Conservation (phyloP, 1,140 invertebrate species). For the Papilio xuthus region DNA sequence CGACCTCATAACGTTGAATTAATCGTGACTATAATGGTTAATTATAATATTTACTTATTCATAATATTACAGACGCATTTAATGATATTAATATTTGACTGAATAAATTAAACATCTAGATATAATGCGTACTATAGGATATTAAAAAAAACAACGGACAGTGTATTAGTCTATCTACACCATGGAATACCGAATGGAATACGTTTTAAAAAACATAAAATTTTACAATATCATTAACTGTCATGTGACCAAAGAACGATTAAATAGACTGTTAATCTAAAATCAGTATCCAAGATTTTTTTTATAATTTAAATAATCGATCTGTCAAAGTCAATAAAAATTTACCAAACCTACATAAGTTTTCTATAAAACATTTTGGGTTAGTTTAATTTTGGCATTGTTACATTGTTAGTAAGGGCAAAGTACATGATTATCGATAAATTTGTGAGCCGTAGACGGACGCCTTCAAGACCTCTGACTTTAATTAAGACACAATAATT, state of each 20-base stretch:
- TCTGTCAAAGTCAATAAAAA: no score
- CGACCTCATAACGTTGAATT: slow-evolving; percentile 6
- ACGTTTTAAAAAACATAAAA: no score
- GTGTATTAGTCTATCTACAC: no score
- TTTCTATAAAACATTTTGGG: not conserved
- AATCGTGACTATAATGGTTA: slow-evolving; percentile 23
- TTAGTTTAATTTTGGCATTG: not conserved
- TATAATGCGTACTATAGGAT: no score
- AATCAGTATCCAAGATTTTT: no score
- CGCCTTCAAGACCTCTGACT: slow-evolving; percentile 47
- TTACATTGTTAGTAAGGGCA: slow-evolving; percentile 27
- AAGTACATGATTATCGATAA: slow-evolving; percentile 45
- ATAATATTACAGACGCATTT: not conserved
- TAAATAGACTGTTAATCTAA: no score
- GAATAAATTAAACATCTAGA: not conserved
- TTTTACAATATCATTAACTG: no score
- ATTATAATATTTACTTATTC: slow-evolving; percentile 22
- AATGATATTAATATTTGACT: not conserved
- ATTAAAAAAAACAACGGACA: no score
- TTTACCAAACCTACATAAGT: slow-evolving; percentile 1
- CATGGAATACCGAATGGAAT: no score
- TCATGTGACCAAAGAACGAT: no score
- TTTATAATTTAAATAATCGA: no score
- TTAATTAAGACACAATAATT: slow-evolving; percentile 78
- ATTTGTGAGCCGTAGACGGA: slow-evolving; percentile 30